Evolutionary conservation across 2,797 vertebrate genomes (phyloP).

Genomic region (Carcharodon carcharias): DNA sequence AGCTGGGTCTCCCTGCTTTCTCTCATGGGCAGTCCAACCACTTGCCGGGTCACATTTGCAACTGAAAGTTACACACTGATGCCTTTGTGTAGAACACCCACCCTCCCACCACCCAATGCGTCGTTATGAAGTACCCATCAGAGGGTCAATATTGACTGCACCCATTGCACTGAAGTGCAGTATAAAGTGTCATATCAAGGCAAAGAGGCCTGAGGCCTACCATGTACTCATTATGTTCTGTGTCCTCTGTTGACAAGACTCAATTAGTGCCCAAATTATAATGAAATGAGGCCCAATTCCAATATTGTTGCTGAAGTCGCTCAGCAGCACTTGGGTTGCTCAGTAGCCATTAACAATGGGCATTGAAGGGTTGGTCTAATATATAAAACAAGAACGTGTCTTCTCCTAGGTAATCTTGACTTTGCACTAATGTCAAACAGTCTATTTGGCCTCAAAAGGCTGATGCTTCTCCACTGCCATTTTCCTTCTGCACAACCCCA

Average conservation of each 20-base stretch:
- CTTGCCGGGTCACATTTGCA: not conserved
- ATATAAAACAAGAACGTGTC: not conserved
- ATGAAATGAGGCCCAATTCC: not conserved
- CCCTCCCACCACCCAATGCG: not conserved
- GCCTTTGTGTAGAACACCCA: not conserved
- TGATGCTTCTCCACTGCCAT: not conserved
- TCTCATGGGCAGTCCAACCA: not conserved
- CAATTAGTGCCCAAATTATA: not conserved
- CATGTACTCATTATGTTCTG: not conserved
- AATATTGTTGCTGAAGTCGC: not conserved
- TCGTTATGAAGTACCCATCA: not conserved
- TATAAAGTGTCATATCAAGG: too few species aligned
- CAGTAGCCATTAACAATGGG: not conserved
- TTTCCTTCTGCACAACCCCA: not conserved
- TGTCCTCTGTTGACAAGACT: not conserved
- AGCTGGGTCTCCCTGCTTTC: not conserved
- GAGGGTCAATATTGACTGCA: not conserved
- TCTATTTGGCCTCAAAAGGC: not conserved
- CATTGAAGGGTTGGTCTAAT: not conserved
- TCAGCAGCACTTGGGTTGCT: not conserved
- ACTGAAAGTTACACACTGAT: not conserved
- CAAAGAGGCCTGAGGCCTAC: not conserved
- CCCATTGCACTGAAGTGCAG: too few species aligned
- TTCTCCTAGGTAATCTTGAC: not conserved
- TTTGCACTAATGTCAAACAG: not conserved